Conservation (phyloP, 1,140 invertebrate genomes). For the Lordiphosa mommai region DNA sequence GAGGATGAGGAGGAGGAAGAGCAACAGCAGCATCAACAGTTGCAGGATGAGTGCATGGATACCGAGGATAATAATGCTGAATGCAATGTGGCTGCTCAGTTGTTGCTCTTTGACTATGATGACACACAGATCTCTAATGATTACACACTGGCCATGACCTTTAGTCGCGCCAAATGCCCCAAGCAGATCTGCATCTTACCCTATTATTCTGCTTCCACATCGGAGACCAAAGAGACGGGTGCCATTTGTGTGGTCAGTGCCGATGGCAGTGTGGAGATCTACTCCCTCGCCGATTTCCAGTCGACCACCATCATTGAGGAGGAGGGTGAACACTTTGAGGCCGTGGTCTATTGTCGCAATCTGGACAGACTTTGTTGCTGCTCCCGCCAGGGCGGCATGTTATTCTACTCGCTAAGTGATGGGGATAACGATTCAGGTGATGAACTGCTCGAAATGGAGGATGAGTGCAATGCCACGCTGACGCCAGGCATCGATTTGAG, state of each 20-base stretch:
- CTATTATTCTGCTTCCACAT: constrained; percentile 12
- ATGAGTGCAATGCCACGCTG: constrained; percentile 79
- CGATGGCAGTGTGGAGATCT: constrained; percentile 85
- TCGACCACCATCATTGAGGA: constrained; percentile 84
- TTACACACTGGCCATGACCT: constrained; percentile 83
- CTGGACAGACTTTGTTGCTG: constrained; percentile 91
- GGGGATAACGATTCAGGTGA: constrained; percentile 85
- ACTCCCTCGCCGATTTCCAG: constrained; percentile 84
- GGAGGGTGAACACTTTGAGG: constrained; percentile 86
- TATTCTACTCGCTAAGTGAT: constrained; percentile 89
- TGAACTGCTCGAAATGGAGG: constrained; percentile 85
- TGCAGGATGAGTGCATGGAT: constrained; percentile 31
- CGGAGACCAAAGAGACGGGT: constrained; percentile 62
- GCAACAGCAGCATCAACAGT: constrained; percentile 35
- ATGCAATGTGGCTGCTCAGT: constrained; percentile 59
- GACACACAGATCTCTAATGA: constrained; percentile 82
- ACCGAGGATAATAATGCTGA: constrained; percentile 52
- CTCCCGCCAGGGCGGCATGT: constrained; percentile 88
- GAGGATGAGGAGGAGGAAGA: constrained; percentile 58
- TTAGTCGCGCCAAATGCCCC: constrained; percentile 84
- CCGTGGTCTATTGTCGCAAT: constrained; percentile 88
- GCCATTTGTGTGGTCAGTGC: constrained; percentile 82
- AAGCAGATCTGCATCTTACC: constrained; percentile 86
- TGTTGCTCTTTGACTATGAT: constrained; percentile 83
- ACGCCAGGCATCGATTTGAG: constrained; percentile 53